Evolutionary conservation across 1,140 invertebrate genomes (phyloP).

Genomic region (Lepidurus apus): DNA sequence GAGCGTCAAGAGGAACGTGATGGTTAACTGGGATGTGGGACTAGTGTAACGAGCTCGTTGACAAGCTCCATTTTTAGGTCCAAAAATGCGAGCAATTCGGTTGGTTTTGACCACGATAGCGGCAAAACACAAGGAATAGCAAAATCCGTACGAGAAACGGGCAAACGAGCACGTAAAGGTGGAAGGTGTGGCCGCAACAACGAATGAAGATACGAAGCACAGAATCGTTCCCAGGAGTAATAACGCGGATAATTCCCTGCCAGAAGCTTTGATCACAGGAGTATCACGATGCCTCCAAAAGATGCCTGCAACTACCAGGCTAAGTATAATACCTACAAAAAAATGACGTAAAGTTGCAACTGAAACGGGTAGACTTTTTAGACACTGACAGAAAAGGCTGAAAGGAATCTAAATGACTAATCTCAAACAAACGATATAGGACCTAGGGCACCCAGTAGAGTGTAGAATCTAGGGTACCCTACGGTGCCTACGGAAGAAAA

Average conservation of each 20-base stretch:
- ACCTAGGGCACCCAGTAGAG: too few species aligned
- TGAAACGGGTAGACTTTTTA: neutral
- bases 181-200: constrained; percentile 51
- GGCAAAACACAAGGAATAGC: constrained; percentile 54
- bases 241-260: constrained; percentile 50
- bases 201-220: constrained; percentile 54
- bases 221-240: constrained; percentile 50
- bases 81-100: constrained; percentile 55
- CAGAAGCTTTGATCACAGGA: constrained; percentile 56
- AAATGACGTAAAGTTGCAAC: constrained; percentile 46
- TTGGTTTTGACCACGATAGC: constrained; percentile 57
- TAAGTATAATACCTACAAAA: constrained; percentile 72
- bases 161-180: constrained; percentile 49
- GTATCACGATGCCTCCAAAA: constrained; percentile 59
- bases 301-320: constrained; percentile 59
- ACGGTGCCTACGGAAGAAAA: neutral
- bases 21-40: constrained; percentile 51
- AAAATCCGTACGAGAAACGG: constrained; percentile 53
- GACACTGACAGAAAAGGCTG: neutral
- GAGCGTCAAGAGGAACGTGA: constrained; percentile 50
- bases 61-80: constrained; percentile 38
- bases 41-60: constrained; percentile 46
- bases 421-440: neutral
- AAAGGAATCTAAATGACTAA: neutral
- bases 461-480: too few species aligned